Evolutionary conservation across 1,140 invertebrate species (phyloP).

Genomic region (Zaprionus gabonicus): DNA sequence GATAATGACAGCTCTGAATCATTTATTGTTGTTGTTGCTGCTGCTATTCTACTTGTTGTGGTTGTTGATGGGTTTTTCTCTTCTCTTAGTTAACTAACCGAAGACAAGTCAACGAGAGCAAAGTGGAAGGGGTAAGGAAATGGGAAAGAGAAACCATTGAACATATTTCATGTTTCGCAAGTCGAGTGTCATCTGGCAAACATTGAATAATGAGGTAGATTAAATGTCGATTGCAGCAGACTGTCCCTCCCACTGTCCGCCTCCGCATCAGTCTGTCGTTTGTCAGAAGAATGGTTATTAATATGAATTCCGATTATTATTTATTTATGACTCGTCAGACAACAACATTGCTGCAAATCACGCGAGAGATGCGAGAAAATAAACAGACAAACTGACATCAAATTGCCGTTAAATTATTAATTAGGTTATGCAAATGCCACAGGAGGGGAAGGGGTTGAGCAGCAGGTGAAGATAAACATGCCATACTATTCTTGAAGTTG

Average conservation of each 20-base stretch:
- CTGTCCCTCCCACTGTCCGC: constrained; percentile 2
- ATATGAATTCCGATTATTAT: constrained; percentile 52
- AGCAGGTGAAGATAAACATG: constrained; percentile 4
- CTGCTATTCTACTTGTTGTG: not conserved
- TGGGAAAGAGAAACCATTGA: not conserved
- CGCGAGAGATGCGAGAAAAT: constrained; percentile 52
- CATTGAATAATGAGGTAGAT: constrained; percentile 54
- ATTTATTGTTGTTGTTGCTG: not conserved
- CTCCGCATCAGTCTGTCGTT: constrained; percentile 10
- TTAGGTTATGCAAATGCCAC: constrained; percentile 58
- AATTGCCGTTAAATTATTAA: constrained; percentile 52
- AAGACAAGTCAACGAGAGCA: not conserved
- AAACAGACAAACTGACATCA: constrained; percentile 47
- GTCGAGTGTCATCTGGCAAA: constrained; percentile 20
- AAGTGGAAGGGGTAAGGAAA: not conserved
- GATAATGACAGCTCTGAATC: constrained; percentile 26
- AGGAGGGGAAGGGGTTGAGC: not conserved
- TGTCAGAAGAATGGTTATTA: constrained; percentile 49
- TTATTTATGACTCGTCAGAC: constrained; percentile 50
- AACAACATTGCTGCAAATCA: constrained; percentile 30
- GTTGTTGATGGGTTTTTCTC: not conserved
- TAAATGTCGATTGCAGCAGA: constrained; percentile 46
- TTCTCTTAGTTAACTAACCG: not conserved
- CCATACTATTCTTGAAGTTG: not conserved
- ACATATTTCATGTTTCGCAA: constrained; percentile 9